Conservation (phyloP, 2,888 invertebrate genomes). For the Cheilosia vernalis region DNA sequence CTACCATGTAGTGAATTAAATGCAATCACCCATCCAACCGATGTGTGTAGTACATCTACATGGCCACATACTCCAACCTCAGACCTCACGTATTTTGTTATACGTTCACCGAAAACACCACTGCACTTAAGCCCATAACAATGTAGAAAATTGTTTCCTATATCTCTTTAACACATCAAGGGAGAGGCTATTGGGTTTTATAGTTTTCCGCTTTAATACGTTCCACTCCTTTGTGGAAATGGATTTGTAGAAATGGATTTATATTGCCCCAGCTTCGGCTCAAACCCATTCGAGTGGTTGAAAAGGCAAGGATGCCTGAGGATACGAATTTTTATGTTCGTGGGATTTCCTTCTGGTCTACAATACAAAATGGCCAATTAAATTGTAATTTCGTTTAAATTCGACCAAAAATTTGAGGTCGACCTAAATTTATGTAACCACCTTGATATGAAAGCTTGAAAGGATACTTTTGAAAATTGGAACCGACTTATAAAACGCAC, state of each 20-base stretch:
- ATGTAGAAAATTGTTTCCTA: slow-evolving; percentile 73
- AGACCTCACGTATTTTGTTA: slow-evolving; percentile 17
- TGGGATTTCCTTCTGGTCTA: slow-evolving; percentile 38
- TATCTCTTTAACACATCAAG: slow-evolving; percentile 72
- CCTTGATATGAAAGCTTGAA: slow-evolving; percentile 43
- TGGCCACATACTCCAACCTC: no score
- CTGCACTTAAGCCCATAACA: slow-evolving; percentile 72
- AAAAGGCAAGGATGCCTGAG: slow-evolving; percentile 56
- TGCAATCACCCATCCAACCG: no score
- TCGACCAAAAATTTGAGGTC: slow-evolving; percentile 62
- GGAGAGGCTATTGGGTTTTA: slow-evolving; percentile 73
- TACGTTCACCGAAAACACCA: slow-evolving; percentile 53
- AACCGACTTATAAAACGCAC: background rate
- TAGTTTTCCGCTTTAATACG: slow-evolving; percentile 73
- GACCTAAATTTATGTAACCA: slow-evolving; percentile 4
- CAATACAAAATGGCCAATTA: slow-evolving; percentile 70
- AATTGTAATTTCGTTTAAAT: slow-evolving; percentile 61
- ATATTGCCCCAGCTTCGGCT: slow-evolving; percentile 45
- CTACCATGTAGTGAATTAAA: no score
- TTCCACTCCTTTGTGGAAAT: slow-evolving; percentile 56
- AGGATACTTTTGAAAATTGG: slow-evolving; percentile 43
- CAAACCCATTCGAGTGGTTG: slow-evolving; percentile 51
- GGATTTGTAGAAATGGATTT: slow-evolving; percentile 72
- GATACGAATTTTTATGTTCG: slow-evolving; percentile 59
- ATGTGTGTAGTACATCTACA: no score